These are phyloP conservation scores for Dipodomys stephensi DNA, from an alignment of 2,113 vertebrate species.

Conservation along the genomic window DNA sequence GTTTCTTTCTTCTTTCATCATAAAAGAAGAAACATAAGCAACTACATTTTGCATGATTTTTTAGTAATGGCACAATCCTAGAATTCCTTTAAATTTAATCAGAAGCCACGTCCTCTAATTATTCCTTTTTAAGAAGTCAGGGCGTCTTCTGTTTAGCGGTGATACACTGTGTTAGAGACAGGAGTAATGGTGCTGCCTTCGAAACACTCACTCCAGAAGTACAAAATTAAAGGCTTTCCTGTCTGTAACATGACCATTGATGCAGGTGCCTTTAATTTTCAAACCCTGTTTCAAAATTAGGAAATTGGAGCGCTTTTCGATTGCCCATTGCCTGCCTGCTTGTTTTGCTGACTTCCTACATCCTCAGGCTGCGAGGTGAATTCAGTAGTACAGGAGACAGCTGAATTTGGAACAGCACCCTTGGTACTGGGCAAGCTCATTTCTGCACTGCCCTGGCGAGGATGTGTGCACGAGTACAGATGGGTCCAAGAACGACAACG, in stretches of 20 bases:
- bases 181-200: background rate
- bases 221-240: constrained; percentile 57
- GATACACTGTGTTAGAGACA: constrained; percentile 62
- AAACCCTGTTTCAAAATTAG: constrained; percentile 63
- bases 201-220: constrained; percentile 64
- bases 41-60: constrained; percentile 79
- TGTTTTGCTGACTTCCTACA: constrained; percentile 10
- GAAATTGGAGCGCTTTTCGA: accelerated
- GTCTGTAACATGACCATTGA: constrained; percentile 53
- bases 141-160: constrained; percentile 76
- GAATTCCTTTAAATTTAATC: constrained; percentile 82
- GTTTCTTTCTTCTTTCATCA: constrained; percentile 64
- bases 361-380: constrained; percentile 43
- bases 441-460: background rate
- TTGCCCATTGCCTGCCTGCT: background rate
- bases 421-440: background rate
- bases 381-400: constrained; percentile 23
- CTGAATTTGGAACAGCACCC: background rate
- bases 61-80: constrained; percentile 75
- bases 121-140: constrained; percentile 65
- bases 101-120: constrained; percentile 75
- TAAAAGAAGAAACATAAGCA: constrained; percentile 74
- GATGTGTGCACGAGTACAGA: background rate
- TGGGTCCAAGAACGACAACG: background rate
- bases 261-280: constrained; percentile 47